phyloP scores from a whole-genome alignment of 2,113 vertebrate species.

The Zosterops borbonicus region DNA sequence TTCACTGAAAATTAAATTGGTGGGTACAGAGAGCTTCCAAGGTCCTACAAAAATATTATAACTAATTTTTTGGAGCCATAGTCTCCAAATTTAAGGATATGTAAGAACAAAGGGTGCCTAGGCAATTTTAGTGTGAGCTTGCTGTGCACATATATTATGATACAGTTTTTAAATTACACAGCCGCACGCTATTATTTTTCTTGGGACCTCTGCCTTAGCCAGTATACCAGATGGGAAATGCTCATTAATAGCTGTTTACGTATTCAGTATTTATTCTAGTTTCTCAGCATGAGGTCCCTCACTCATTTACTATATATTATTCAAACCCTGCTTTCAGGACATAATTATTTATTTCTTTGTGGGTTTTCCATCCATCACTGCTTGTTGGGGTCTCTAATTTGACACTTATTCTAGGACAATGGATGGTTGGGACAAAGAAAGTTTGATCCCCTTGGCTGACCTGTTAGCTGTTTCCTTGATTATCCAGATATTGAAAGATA shows the following conservation, averaged over 20 bases:
- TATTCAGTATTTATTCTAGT: slow-evolving; percentile 56
- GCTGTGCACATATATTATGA: slow-evolving; percentile 7
- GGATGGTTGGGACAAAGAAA: background rate
- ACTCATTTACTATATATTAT: slow-evolving; percentile 36
- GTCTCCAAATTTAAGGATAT: background rate
- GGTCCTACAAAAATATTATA: background rate
- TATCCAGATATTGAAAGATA: slow-evolving; percentile 16
- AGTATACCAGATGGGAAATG: slow-evolving; percentile 42
- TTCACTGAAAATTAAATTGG: background rate
- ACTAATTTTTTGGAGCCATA: background rate
- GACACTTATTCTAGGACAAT: slow-evolving; percentile 22
- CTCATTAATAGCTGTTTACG: slow-evolving; percentile 56
- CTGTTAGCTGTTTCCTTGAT: background rate
- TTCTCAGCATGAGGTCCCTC: slow-evolving; percentile 36
- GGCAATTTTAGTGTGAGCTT: slow-evolving; percentile 12
- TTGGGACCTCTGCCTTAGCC: slow-evolving; percentile 10
- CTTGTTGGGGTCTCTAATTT: slow-evolving; percentile 22
- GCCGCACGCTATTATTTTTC: slow-evolving; percentile 42
- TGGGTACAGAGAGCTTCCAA: background rate
- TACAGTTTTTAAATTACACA: slow-evolving; percentile 6
- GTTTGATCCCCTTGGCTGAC: background rate
- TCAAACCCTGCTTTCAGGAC: slow-evolving; percentile 16
- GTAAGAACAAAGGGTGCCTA: slow-evolving; percentile 17
- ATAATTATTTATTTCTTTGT: slow-evolving; percentile 46
- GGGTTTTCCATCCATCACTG: slow-evolving; percentile 36